Base-by-base conservation (phyloP, 2,797 vertebrate species). In the Oreochromis grahami region DNA sequence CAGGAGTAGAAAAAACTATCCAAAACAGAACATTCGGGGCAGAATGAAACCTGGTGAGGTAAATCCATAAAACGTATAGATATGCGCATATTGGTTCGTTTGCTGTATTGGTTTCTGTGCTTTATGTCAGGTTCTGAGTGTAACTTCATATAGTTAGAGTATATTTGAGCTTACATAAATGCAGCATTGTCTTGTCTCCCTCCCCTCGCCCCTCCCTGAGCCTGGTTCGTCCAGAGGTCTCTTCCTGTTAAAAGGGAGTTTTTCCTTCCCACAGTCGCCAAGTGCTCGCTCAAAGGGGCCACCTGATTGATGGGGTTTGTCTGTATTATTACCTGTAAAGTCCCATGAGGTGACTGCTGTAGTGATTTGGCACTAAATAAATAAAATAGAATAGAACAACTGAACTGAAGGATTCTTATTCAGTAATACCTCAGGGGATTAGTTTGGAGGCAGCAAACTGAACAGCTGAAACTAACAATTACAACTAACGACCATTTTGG, bases 51-150 rank as follows among this genome's bases (percentile, higher is more conserved):
- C 15, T 48, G 15, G 24, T 45, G 26, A 26, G 13, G 4, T 2
- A 45, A 70, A 72, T 19, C 9, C 15, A 24, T 70, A 70, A 17
- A 45, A 24, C 5, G 0, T 63, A 2, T 5, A 8, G 34, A 38
- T 41, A 1, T 21, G n/a, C 14, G 5, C 24, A 70, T 5, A 45
- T 0, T 45, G 41, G 21, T 17, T 45, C 1, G 0, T 45, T 45
- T 29, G 21, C 41, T 45, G 65, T 45, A 7, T 17, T 10, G 38
- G 5, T 26, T 26, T 70, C 38, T 43, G 7, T 68, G 36, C 21
- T 24, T 43, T 24, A 43, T 68, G 7, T 68, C 38, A 4, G 63
- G n/a, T 68, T 43, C 21, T 43, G 5, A 70, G 41, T 70, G 36
- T 41, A 24, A 68, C 36, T 68, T 68, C n/a, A 68, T 68, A 34